Conservation (phyloP, 2,797 vertebrate species). For the Cygnus olor region DNA sequence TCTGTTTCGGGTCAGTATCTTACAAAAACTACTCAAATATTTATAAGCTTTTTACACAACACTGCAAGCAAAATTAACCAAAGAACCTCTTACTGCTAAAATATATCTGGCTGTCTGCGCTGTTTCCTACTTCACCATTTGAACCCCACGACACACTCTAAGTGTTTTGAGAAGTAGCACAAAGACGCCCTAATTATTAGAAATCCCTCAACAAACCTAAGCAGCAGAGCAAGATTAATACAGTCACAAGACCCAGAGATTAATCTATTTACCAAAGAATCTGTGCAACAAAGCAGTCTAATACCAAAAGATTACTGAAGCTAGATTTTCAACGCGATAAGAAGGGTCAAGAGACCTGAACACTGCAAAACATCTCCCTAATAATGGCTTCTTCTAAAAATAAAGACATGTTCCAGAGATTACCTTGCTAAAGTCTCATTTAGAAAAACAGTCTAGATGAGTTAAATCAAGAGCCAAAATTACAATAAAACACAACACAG, state of each 20-base stretch:
- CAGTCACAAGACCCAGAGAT: conserved; percentile 66
- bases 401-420: neutral
- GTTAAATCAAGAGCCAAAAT: neutral
- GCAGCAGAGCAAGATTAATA: conserved; percentile 63
- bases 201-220: conserved; percentile 66
- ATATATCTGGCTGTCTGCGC: neutral
- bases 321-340: conserved; percentile 48
- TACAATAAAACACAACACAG: neutral
- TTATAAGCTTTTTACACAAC: conserved; percentile 47
- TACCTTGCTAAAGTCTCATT: neutral
- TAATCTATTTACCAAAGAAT: conserved; percentile 67
- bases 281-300: conserved; percentile 56
- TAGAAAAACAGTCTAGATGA: neutral
- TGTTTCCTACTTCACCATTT: neutral
- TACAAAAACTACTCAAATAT: neutral
- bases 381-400: conserved; percentile 9
- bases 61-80: neutral
- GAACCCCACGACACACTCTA: neutral
- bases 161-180: conserved; percentile 53
- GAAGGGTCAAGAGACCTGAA: conserved; percentile 31
- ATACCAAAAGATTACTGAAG: conserved; percentile 53
- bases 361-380: conserved; percentile 39
- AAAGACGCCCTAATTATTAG: conserved; percentile 68
- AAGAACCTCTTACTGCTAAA: neutral
- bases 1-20: neutral